Base-by-base conservation (phyloP, 2,888 invertebrate species). In the Eupithecia tripunctaria region DNA sequence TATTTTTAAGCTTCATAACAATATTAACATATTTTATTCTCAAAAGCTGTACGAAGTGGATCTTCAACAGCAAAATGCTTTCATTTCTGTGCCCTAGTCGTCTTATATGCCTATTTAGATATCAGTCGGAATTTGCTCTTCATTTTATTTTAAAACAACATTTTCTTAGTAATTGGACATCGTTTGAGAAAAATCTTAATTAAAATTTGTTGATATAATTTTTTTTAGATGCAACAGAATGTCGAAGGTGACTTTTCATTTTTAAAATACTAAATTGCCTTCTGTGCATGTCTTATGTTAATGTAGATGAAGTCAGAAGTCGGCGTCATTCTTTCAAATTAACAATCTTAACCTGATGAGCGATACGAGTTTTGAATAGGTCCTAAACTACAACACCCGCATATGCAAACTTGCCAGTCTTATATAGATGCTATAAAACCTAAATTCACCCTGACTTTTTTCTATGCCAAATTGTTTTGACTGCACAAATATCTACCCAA, bases 71-170 rank as follows among this genome's bases (percentile, higher is more conserved):
- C 27, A 29, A 29, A 51, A 10, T 60, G 60, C 29, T 60, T 60
- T 29, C 1, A 36, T n/a, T 63, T 63, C 63, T 36, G 29, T 63
- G 63, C 12, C 32, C 41, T 59, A 60, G 63, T 29, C 32, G 43
- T 47, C 62, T 56, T 56, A 60, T 60, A 25, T 38, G 29, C 63
- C 63, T 67, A 67, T 70, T 70, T 51, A 72, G 60, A 69, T 68
- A 72, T 72, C 29, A 65, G 68, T 69, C 21, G 65, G 38, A 29
- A 69, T 68, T 65, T 56, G 56, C 41, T 66, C 43, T 67, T 56
- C 27, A 51, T 69, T n/a, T n/a, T 67, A 47, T 66, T 66, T 65
- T 68, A 36, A 59, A 25, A 27, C 12, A 56, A 47, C n/a, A 67
- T 67, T 67, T 60, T 68, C 43, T 32, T 38, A 41, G 32, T 36